These are phyloP conservation scores for Polypterus bichir DNA, from an alignment of 2,113 vertebrate species.

Conservation along the genomic window DNA sequence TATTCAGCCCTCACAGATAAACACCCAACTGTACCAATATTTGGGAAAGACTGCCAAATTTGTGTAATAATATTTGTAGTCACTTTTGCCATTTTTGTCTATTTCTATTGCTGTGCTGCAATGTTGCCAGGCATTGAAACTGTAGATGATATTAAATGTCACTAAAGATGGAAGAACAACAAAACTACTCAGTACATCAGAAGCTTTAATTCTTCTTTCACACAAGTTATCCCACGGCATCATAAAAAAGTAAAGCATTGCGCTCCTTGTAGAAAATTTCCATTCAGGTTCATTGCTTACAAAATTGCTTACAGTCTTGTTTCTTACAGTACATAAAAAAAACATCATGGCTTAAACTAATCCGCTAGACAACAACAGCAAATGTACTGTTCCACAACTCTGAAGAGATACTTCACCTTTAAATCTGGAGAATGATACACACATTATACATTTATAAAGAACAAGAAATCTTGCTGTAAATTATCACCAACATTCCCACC, in stretches of 20 bases:
- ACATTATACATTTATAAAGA: too few species aligned
- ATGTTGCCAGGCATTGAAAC: too few species aligned
- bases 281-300: constrained; percentile 18
- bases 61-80: too few species aligned
- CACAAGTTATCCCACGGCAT: constrained; percentile 11
- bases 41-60: too few species aligned
- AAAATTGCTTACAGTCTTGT: constrained; percentile 16
- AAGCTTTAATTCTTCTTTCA: constrained; percentile 16
- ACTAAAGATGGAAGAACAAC: background rate
- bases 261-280: constrained; percentile 9
- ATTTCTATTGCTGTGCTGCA: too few species aligned
- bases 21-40: too few species aligned
- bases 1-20: too few species aligned
- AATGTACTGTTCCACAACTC: background rate
- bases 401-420: too few species aligned
- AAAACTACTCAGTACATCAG: constrained; percentile 3
- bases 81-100: too few species aligned
- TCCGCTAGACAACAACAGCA: constrained; percentile 6
- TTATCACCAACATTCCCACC: too few species aligned
- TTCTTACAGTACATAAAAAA: constrained; percentile 15
- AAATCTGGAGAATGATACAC: too few species aligned
- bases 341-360: constrained; percentile 8
- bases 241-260: constrained; percentile 18
- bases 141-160: background rate
- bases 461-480: too few species aligned